phyloP scores from a whole-genome alignment of 37 sponge, comb jelly and placozoan genomes.

The Bolinopsis microptera region DNA sequence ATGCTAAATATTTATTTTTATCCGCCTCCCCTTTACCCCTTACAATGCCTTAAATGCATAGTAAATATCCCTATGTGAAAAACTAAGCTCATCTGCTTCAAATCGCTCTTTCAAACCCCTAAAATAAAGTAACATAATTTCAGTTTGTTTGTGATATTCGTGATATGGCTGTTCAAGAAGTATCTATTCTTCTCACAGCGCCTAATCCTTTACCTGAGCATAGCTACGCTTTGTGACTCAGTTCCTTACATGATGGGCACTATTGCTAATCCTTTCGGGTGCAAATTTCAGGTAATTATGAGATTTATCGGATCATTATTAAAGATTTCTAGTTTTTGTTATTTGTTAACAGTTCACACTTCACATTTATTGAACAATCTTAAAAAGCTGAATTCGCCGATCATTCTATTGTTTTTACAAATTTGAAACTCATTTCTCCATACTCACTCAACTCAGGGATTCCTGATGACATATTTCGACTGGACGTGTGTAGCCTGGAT shows the following conservation, averaged over 20 bases:
- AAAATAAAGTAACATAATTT: neutral
- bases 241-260: constrained; percentile 59
- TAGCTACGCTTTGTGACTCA: constrained; percentile 66
- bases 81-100: too few relatives aligned
- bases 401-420: too few relatives aligned
- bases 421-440: too few relatives aligned
- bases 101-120: too few relatives aligned
- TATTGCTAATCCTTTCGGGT: constrained; percentile 62
- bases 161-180: constrained; percentile 80
- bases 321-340: too few relatives aligned
- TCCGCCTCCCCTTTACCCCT: too few relatives aligned
- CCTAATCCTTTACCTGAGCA: constrained; percentile 75
- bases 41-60: too few relatives aligned
- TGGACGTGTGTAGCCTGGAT: constrained; percentile 61
- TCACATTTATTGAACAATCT: too few relatives aligned
- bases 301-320: neutral
- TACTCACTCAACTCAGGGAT: constrained; percentile 24
- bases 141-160: constrained; percentile 64
- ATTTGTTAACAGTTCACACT: too few relatives aligned
- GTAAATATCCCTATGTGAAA: too few relatives aligned
- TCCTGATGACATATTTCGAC: constrained; percentile 58
- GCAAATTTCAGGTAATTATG: constrained; percentile 25
- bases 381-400: too few relatives aligned
- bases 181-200: constrained; percentile 75
- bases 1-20: neutral